These are phyloP conservation scores for Stichodactyla mertensii DNA, from an alignment of 64 coral and sea anemone species.

Conservation along the genomic window DNA sequence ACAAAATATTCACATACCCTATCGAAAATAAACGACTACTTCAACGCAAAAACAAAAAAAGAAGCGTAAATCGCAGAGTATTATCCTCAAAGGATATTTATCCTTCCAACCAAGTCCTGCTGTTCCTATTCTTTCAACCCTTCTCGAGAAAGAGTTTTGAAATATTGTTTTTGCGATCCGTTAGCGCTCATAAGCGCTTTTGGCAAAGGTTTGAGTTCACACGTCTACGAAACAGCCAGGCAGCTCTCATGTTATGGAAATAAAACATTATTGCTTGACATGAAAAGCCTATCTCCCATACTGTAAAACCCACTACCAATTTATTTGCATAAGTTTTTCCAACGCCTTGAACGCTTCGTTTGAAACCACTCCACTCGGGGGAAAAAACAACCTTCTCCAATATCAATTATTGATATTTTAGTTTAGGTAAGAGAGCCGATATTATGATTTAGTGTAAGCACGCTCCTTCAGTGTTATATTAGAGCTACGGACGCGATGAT, in stretches of 20 bases:
- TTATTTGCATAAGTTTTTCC: neutral
- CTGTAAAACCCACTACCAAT: neutral
- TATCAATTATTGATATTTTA: neutral
- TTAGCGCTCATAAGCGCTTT: neutral
- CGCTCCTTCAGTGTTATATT: neutral
- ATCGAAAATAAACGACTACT: neutral
- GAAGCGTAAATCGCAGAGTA: neutral
- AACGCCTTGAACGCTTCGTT: neutral
- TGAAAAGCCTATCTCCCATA: neutral
- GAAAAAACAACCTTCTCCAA: neutral
- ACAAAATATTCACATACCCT: neutral
- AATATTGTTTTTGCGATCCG: too few species aligned
- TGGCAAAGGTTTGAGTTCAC: neutral
- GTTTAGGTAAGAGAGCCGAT: neutral
- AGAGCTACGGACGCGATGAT: neutral
- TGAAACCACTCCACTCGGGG: too few species aligned
- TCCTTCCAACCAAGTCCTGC: too few species aligned
- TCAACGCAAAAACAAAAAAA: neutral
- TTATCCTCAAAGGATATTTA: neutral
- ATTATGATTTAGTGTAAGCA: neutral
- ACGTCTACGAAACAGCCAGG: neutral
- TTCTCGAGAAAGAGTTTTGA: too few species aligned
- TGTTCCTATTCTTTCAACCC: too few species aligned
- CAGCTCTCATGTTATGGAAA: neutral
- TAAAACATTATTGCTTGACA: neutral